Evolutionary conservation across 2,888 invertebrate species (phyloP), one percentile per base, ranked within the genome.

Genomic region (Busseola fusca): DNA sequence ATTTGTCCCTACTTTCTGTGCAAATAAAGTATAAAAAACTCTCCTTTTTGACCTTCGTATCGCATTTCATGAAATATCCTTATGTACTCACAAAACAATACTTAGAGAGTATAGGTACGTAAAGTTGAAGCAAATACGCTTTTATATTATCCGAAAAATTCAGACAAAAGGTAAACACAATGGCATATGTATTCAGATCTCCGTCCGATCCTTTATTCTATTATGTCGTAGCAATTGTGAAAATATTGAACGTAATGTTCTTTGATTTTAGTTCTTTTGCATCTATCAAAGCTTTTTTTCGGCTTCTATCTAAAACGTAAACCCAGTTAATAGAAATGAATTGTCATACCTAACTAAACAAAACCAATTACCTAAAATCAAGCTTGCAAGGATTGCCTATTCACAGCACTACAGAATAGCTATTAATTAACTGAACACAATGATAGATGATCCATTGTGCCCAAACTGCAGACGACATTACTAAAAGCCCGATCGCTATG

Each of bases 171-270:
- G 6, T 27, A 59, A 27, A 45, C 62, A 16, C 18, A 21, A 58
- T 25, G 27, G n/a, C 27, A 74, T 56, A 5, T 64, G 37, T 48
- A 40, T 25, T 25, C 10, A 50, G 54, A 14, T 12, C 12, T 12
- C n/a, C n/a, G 25, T 48, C 30, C 40, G 48, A 48, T 48, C 18
- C 21, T 25, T 30, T 63, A 37, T 64, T 56, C 16, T 54, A 27
- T 40, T 56, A n/a, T 48, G 30, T 21, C 2, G 16, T 12, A 57
- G 37, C n/a, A n/a, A n/a, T 54, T 34, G 48, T 50, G 57, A 50
- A 50, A 48, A 74, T 74, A 57, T 57, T 74, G 16, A 64, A 42
- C 14, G 25, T 34, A 72, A 71, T 42, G 1, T 21, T 5, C 18
- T 63, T 64, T 34, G 58, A 45, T 25, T 42, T 25, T 25, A 37